Evolutionary conservation across 2,888 invertebrate genomes (phyloP).

Genomic region (Tetanocera ferruginea): DNA sequence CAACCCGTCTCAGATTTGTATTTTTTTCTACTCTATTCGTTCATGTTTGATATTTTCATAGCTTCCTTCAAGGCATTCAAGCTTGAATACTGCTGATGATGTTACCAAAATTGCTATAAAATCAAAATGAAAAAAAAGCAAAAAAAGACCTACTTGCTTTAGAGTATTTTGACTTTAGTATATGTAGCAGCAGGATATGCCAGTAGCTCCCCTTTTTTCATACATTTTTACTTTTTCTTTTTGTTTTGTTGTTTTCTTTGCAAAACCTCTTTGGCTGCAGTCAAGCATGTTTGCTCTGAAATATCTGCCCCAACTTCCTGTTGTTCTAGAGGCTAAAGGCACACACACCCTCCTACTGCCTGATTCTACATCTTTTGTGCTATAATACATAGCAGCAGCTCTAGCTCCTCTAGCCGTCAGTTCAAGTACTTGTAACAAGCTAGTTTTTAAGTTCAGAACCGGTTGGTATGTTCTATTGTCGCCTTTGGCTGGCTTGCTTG

Average conservation of each 20-base stretch:
- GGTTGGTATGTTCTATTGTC: neutral
- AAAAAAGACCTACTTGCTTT: neutral
- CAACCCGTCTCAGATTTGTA: neutral
- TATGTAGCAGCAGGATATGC: neutral
- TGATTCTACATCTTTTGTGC: neutral
- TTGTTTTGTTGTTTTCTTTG: neutral
- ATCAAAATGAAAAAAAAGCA: neutral
- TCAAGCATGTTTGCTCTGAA: neutral
- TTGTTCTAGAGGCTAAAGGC: neutral
- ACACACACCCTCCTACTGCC: neutral
- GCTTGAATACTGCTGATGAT: neutral
- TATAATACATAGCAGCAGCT: neutral
- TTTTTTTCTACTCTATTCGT: no score
- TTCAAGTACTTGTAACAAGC: conserved; percentile 4
- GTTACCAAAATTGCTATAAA: neutral
- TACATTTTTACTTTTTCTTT: neutral
- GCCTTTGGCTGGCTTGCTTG: neutral
- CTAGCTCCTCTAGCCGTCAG: neutral
- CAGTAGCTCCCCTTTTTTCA: neutral
- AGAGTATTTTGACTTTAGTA: neutral
- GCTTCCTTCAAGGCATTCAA: neutral
- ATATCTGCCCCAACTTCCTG: neutral
- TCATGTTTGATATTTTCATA: neutral
- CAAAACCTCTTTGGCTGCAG: neutral
- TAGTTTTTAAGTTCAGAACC: neutral